phyloP scores from a whole-genome alignment of 2,797 vertebrate genomes.

The Nyctalus aviator region DNA sequence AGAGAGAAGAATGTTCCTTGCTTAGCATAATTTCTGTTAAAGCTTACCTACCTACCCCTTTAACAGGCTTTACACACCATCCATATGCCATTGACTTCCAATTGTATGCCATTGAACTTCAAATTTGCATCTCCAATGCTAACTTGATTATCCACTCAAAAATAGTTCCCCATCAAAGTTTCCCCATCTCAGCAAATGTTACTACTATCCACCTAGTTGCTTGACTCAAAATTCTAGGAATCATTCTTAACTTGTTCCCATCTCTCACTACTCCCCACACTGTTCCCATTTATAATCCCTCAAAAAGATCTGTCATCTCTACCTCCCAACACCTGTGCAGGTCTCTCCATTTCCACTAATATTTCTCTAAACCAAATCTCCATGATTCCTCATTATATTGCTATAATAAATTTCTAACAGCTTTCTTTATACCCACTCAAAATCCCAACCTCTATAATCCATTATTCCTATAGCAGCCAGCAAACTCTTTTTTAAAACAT shows the following conservation, averaged over 20 bases:
- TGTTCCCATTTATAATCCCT: neutral
- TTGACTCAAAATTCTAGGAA: neutral
- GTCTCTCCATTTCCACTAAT: neutral
- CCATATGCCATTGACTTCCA: neutral
- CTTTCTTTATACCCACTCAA: neutral
- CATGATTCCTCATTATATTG: neutral
- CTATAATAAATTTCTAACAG: neutral
- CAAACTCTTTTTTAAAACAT: conserved; percentile 43
- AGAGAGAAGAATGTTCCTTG: neutral
- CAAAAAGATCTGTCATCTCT: neutral
- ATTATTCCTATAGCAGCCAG: neutral
- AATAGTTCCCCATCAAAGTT: neutral
- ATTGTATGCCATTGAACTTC: neutral
- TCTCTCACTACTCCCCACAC: neutral
- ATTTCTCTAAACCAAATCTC: neutral
- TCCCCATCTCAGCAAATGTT: neutral
- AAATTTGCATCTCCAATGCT: neutral
- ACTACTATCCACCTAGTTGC: neutral
- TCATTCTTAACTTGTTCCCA: neutral
- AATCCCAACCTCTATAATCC: neutral
- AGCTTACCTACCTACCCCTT: neutral
- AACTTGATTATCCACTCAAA: neutral
- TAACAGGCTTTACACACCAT: neutral
- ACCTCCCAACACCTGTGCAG: neutral
- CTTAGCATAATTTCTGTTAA: neutral